Conservation (phyloP, 2,113 vertebrate species). For the Theristicus caerulescens region DNA sequence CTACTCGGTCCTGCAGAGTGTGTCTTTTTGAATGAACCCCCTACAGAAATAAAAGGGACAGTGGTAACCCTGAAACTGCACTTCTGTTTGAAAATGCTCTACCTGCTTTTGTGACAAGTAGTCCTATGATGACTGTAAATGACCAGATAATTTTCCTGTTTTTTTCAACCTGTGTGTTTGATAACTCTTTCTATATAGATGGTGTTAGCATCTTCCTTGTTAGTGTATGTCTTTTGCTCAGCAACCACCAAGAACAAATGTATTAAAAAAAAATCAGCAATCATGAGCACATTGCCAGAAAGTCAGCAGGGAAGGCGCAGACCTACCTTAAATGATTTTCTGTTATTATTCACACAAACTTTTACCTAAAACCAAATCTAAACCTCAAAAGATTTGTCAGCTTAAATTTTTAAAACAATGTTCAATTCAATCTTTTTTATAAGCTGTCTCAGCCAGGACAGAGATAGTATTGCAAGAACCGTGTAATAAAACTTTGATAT, state of each 20-base stretch:
- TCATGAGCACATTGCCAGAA: background rate
- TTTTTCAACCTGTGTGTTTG: background rate
- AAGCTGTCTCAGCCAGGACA: background rate
- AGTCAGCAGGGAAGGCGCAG: background rate
- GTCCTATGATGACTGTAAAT: background rate
- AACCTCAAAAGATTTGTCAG: background rate
- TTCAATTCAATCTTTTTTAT: background rate
- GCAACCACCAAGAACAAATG: background rate
- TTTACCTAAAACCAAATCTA: background rate
- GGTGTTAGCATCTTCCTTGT: background rate
- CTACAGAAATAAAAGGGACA: slow-evolving; percentile 51
- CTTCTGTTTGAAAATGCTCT: slow-evolving; percentile 40
- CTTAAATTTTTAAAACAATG: background rate
- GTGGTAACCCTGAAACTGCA: background rate
- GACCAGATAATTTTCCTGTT: background rate
- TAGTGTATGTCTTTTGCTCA: background rate
- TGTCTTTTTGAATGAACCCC: slow-evolving; percentile 46
- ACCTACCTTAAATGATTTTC: background rate
- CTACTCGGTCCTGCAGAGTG: background rate
- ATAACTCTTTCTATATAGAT: background rate
- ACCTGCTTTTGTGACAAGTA: background rate
- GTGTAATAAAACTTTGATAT: background rate
- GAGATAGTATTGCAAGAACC: background rate
- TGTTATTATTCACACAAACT: background rate
- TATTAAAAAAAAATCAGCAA: background rate